Base-by-base conservation (phyloP, 1,140 invertebrate genomes). In the Halesus radiatus region DNA sequence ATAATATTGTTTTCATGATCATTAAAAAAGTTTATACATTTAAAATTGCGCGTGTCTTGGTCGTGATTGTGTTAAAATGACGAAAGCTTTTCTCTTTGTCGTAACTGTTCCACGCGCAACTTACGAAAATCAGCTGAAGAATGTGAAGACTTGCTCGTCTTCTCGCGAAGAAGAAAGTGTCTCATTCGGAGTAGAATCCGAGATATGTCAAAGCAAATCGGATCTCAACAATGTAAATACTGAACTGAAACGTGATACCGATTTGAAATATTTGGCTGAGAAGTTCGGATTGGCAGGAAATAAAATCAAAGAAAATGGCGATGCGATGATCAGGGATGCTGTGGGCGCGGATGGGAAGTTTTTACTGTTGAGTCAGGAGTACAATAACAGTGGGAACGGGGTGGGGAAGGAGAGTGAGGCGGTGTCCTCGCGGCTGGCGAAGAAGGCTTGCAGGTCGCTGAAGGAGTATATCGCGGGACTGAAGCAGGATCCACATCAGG, bases 61-160 rank as follows among this genome's bases (percentile, higher is more conserved):
- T 60, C 18, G 62, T 32, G 62, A 37, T 78, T 50, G 18, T 66
- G 37, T 15, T 23, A 37, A 52, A 79, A 82, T 84, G 18, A 87
- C 87, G 86, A 79, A 84, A 7, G 86, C 85, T 5, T 83, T 85
- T 15, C 64, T 87, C 5, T 87, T 87, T 64, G 84, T 87, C 0
- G 83, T 87, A 7, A 85, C 80, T 37, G 81, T 87, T 0, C 86
- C 86, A 4, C 84, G 81, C 29, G 83, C 79, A 70, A 76, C 85
- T 74, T 80, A 85, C 75, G 86, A 87, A 83, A 77, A 81, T 32
- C 70, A 84, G 22, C 62, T 18, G 66, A 66, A 66, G 70, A 66
- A 66, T 37, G 22, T 10, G 22, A 66, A 29, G 16, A 26, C 16
- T 16, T 37, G 26, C 6, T 13, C 7, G 13, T 45, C 37, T 45